phyloP scores from a whole-genome alignment of 2,797 vertebrate species.

The Peromyscus aztecus region DNA sequence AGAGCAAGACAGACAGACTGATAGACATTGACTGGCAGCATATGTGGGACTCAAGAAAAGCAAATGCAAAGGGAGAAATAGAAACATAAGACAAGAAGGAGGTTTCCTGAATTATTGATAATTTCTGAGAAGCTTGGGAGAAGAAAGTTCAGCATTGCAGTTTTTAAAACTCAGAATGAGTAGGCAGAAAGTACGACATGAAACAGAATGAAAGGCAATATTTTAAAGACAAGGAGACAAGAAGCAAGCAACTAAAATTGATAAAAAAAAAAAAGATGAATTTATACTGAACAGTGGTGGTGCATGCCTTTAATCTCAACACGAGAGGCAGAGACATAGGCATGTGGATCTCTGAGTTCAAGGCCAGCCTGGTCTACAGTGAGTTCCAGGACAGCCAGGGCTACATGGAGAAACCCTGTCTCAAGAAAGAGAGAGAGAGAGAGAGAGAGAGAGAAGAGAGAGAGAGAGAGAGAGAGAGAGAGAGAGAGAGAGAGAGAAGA shows the following conservation, averaged over 20 bases:
- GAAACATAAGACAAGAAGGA: neutral
- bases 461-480: neutral
- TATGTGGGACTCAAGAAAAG: neutral
- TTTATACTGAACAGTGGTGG: neutral
- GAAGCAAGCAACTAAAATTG: neutral
- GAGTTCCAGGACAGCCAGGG: neutral
- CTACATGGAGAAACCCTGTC: neutral
- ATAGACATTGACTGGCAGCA: neutral
- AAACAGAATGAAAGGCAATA: conserved; percentile 21
- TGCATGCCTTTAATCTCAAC: neutral
- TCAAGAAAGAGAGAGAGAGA: neutral
- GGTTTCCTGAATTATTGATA: conserved; percentile 61
- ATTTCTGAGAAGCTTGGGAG: conserved; percentile 17
- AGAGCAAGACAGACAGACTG: neutral
- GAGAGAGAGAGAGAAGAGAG: too few species aligned
- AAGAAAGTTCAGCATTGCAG: neutral
- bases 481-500: too few species aligned
- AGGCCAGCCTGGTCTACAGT: neutral
- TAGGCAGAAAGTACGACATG: conserved; percentile 22
- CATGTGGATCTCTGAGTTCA: neutral
- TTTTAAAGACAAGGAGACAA: conserved; percentile 36
- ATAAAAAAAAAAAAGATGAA: neutral
- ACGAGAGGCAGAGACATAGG: neutral
- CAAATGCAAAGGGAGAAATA: neutral
- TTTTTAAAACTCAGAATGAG: conserved; percentile 43